Base-by-base conservation (phyloP, 2,888 invertebrate genomes). In the Euproctis similis region DNA sequence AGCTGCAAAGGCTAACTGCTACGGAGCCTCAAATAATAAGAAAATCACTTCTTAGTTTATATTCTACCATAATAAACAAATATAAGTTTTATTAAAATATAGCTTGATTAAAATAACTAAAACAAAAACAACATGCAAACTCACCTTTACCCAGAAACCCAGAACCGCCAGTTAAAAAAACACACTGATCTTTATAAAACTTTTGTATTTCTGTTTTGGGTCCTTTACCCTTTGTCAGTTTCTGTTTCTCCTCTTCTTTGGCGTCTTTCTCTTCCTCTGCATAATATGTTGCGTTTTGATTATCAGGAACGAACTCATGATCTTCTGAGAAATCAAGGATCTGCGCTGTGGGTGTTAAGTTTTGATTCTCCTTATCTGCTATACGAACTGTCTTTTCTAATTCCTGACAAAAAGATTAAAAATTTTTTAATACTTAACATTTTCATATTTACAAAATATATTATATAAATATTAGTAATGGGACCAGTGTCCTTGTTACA, bases 71-170 rank as follows among this genome's bases (percentile, higher is more conserved):
- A n/a, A n/a, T n/a, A n/a, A n/a, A n/a, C n/a, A n/a, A n/a, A n/a
- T n/a, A n/a, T n/a, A n/a, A n/a, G n/a, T n/a, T n/a, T n/a, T n/a
- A n/a, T n/a, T n/a, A n/a, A n/a, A n/a, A n/a, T n/a, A n/a, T n/a
- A 16, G 16, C 16, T 5, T 5, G 16, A 4, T 4, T 16, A 24
- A 16, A 17, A 10, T 5, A 29, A 10, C n/a, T n/a, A n/a, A n/a
- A n/a, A 28, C 16, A 7, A 16, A 16, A 16, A 16, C 16, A 16
- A n/a, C n/a, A n/a, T n/a, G n/a, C n/a, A 23, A 9, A 51, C 81
- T 77, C 51, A 85, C 85, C 82, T 74, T 77, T 84, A 0, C 85
- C 85, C 59, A 85, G 53, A 52, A 84, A 84, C 48, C 84, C 84
- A 5, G 80, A 78, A 4, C 78, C 85, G 9, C 85, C 84, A 1